A percentile compares a stretch with the other conserved stretches of the same genome.
Evolutionary conservation across 2,113 vertebrate genomes (phyloP).

Genomic region (Vanacampus margaritifer): DNA sequence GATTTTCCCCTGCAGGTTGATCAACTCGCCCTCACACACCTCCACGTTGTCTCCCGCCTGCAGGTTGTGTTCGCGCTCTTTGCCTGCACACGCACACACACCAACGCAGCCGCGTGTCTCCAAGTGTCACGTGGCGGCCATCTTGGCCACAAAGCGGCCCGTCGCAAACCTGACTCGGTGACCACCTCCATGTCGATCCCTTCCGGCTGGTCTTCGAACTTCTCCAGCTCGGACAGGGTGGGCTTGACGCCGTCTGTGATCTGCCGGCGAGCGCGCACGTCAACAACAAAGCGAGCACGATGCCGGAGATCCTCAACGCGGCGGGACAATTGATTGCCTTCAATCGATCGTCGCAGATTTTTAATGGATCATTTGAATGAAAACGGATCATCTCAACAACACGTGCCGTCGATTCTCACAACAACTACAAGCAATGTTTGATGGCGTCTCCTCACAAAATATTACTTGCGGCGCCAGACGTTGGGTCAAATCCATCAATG

Average conservation of each 20-base stretch:
- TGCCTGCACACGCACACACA: conserved; percentile 68
- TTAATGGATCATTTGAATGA: too few species aligned
- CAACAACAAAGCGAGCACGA: too few species aligned
- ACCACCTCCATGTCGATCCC: conserved; percentile 96
- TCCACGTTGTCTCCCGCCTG: conserved; percentile 95
- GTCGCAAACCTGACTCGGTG: conserved; percentile 82
- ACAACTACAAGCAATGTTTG: too few species aligned
- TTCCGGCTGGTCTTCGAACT: conserved; percentile 94
- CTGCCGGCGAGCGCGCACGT: conserved; percentile 53
- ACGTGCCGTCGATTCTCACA: too few species aligned
- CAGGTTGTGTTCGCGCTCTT: conserved; percentile 92
- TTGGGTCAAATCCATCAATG: too few species aligned
- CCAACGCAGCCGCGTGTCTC: neutral
- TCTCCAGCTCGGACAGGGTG: conserved; percentile 91
- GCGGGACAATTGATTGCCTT: too few species aligned
- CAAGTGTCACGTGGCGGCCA: neutral
- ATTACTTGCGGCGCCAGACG: too few species aligned
- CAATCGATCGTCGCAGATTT: too few species aligned
- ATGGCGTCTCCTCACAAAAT: too few species aligned
- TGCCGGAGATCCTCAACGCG: too few species aligned
- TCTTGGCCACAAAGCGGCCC: neutral
- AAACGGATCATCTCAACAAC: too few species aligned
- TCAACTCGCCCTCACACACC: conserved; percentile 92
- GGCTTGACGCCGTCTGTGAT: conserved; percentile 96
- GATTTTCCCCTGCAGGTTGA: conserved; percentile 95